A percentile compares a stretch with the other conserved stretches of the same genome.
These are phyloP conservation scores for Cataglyphis altisquamis DNA, from an alignment of 2,888 invertebrate species.

Conservation along the genomic window DNA sequence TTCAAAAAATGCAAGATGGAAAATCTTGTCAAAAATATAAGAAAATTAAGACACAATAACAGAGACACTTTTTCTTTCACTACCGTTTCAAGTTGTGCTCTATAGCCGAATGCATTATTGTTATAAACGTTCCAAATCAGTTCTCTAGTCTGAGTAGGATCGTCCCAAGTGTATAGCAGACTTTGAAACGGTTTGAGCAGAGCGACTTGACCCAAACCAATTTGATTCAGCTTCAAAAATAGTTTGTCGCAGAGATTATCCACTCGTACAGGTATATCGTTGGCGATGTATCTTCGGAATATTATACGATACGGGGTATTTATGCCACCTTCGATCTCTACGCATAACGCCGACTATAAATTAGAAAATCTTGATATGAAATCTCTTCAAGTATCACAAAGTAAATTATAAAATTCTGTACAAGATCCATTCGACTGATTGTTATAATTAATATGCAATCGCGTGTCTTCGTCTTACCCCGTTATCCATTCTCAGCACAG, in stretches of 20 bases:
- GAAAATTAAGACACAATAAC: not conserved
- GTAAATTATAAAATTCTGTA: slow-evolving; percentile 10
- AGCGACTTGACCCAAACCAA: slow-evolving; percentile 89
- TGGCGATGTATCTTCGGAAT: slow-evolving; percentile 91
- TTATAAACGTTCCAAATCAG: slow-evolving; percentile 95
- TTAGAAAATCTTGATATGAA: slow-evolving; percentile 1
- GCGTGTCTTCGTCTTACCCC: slow-evolving; percentile 88
- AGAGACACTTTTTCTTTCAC: not conserved
- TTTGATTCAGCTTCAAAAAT: slow-evolving; percentile 93
- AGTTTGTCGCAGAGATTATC: slow-evolving; percentile 94
- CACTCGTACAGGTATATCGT: slow-evolving; percentile 94
- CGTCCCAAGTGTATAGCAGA: slow-evolving; percentile 94
- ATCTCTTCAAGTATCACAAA: not conserved
- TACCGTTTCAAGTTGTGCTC: slow-evolving; percentile 91
- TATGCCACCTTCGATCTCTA: slow-evolving; percentile 92
- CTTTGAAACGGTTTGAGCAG: slow-evolving; percentile 92
- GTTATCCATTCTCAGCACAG: slow-evolving; percentile 93
- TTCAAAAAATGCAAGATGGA: not conserved
- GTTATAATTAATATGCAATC: not conserved
- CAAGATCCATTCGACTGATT: not conserved
- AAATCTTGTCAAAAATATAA: slow-evolving; percentile 1
- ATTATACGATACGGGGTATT: slow-evolving; percentile 92
- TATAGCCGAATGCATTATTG: slow-evolving; percentile 91
- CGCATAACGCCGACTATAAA: slow-evolving; percentile 89
- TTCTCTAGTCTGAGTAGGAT: slow-evolving; percentile 91